Percentiles rank a stretch among this genome's conserved stretches.
Evolutionary conservation across 2,888 invertebrate genomes (phyloP).

Genomic region (Scelioninae gen. 1): DNA sequence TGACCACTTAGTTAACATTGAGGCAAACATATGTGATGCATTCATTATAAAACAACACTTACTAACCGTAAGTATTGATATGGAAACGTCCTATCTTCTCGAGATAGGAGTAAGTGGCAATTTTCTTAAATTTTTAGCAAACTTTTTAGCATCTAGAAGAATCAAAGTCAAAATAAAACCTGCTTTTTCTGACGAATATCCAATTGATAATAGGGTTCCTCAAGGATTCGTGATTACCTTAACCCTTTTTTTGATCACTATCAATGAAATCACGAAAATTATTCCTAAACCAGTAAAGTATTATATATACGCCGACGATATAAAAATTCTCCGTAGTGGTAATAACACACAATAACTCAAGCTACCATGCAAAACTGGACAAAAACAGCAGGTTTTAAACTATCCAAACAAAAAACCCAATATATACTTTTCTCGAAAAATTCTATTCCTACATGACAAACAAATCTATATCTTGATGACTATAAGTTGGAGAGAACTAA

Average conservation of each 20-base stretch:
- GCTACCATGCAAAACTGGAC: conserved; percentile 31
- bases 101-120: conserved; percentile 26
- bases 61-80: conserved; percentile 58
- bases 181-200: not conserved
- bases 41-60: conserved; percentile 58
- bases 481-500: conserved; percentile 2
- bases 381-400: conserved; percentile 19
- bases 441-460: not conserved
- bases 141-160: conserved; percentile 37
- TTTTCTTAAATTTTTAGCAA: conserved; percentile 33
- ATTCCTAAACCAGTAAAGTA: conserved; percentile 28
- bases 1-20: conserved; percentile 39
- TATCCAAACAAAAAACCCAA: conserved; percentile 31
- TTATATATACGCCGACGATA: conserved; percentile 41
- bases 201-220: conserved; percentile 44
- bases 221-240: conserved; percentile 46
- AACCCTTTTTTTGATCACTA: conserved; percentile 46
- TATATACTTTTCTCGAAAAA: conserved; percentile 27
- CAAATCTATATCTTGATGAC: not conserved
- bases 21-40: conserved; percentile 53
- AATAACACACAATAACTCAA: conserved; percentile 20
- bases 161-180: conserved; percentile 66
- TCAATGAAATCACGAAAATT: conserved; percentile 28
- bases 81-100: conserved; percentile 65
- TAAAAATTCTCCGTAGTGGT: conserved; percentile 23